Conservation (phyloP, 2,113 vertebrate species). For the Apteryx mantelli region DNA sequence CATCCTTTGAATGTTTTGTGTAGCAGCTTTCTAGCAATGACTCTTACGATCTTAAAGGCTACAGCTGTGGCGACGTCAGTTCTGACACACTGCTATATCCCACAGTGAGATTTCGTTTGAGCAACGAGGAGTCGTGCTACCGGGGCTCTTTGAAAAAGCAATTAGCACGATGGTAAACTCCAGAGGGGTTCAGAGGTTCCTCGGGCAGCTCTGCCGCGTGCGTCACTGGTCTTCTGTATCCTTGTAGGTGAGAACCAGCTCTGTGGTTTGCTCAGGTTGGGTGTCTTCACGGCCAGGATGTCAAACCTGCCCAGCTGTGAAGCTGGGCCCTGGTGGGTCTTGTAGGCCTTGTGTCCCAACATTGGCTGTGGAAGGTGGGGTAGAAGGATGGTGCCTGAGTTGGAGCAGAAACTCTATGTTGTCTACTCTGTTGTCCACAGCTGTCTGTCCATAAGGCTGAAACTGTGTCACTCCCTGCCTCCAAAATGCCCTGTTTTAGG, state of each 20-base stretch:
- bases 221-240: neutral
- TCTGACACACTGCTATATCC: neutral
- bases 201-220: no score
- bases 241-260: neutral
- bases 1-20: neutral
- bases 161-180: neutral
- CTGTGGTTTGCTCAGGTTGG: neutral
- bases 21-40: neutral
- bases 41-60: neutral
- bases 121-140: neutral
- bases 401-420: neutral
- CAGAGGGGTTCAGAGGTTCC: neutral
- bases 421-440: neutral
- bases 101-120: neutral
- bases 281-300: neutral
- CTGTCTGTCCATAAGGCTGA: neutral
- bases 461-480: neutral
- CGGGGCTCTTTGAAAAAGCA: neutral
- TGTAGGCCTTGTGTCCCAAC: neutral
- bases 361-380: rapidly evolving
- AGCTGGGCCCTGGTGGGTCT: rapidly evolving
- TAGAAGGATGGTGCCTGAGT: neutral
- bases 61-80: neutral
- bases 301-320: neutral
- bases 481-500: rapidly evolving